These are phyloP conservation scores for Gallinago stenura DNA, from an alignment of 2,797 vertebrate genomes.

Conservation along the genomic window DNA sequence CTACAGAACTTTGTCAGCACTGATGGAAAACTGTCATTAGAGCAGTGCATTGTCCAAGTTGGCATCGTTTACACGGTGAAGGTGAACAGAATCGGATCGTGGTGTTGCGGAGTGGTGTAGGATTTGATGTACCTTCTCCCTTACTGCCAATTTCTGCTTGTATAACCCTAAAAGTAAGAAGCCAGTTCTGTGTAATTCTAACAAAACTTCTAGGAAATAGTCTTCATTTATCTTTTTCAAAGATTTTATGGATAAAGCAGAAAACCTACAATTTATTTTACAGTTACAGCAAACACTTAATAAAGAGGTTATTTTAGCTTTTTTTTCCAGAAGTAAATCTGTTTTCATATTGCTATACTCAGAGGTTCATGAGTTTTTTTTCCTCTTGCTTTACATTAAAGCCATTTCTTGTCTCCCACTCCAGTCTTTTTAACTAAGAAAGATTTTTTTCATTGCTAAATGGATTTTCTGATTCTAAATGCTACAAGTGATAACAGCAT, in stretches of 20 bases:
- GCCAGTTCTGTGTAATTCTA: not conserved
- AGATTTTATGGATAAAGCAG: not conserved
- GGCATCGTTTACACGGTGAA: accelerated
- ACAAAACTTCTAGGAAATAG: not conserved
- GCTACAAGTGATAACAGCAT: not conserved
- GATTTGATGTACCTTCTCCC: not conserved
- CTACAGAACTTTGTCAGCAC: not conserved
- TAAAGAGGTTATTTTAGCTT: not conserved
- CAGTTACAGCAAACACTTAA: not conserved
- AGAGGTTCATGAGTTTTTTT: not conserved
- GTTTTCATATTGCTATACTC: not conserved
- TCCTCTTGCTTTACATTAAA: not conserved
- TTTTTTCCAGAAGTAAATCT: not conserved
- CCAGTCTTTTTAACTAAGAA: not conserved
- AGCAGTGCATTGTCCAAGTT: not conserved
- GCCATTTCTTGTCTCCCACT: not conserved
- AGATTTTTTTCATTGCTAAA: not conserved
- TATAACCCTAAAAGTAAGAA: not conserved
- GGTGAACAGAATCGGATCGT: accelerated
- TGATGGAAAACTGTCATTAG: not conserved
- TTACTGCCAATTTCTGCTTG: accelerated
- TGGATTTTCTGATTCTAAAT: not conserved
- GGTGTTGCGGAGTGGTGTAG: accelerated
- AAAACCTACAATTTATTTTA: not conserved
- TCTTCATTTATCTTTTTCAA: not conserved